Evolutionary conservation across 2,113 vertebrate species (phyloP), one percentile per base, ranked within the genome.

Genomic region (Herpailurus yagouaroundi): DNA sequence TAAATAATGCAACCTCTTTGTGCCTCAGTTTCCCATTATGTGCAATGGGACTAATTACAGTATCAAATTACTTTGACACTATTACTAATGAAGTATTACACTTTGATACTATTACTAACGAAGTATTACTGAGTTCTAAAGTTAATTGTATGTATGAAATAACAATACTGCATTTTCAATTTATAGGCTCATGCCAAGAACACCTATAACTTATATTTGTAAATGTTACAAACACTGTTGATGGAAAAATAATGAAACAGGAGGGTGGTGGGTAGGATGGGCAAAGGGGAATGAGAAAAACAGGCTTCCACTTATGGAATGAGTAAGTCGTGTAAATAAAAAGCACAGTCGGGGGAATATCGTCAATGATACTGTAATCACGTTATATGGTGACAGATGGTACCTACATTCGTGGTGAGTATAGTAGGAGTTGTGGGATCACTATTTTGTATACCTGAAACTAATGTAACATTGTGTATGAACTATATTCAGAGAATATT

Each of bases 101-200:
- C 57, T 60, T 60, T 60, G 57, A 23, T 60, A 60, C 57, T 60
- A 55, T 55, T 55, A 55, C 55, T 55, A 55, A 55, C 4, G 8
- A 60, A 21, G 57, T 60, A 60, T 89, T 66, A 79, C 23, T 79
- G 48, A 76, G 14, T 68, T 91, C 41, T 91, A 86, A 45, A 25
- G 1, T 94, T 80, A 79, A 15, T 64, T 90, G 73, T 50, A 73
- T 74, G 83, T 76, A 38, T 50, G 69, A 41, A 84, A 79, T 36
- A 89, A 71, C 9, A 89, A 9, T 60, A 92, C 83, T 29, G 16
- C 52, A 68, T 89, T 94, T 85, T 89, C 23, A 94, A 92, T 76
- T 74, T 87, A 80, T 23, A 48, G 25, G 90, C 5, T 92, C 60
- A 88, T 82, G 33, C 14, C 41, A 69, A 64, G 12, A 91, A 48